Evolutionary conservation across 2,797 vertebrate species (phyloP), one percentile per base, ranked within the genome.

Genomic region (Spatula clypeata): DNA sequence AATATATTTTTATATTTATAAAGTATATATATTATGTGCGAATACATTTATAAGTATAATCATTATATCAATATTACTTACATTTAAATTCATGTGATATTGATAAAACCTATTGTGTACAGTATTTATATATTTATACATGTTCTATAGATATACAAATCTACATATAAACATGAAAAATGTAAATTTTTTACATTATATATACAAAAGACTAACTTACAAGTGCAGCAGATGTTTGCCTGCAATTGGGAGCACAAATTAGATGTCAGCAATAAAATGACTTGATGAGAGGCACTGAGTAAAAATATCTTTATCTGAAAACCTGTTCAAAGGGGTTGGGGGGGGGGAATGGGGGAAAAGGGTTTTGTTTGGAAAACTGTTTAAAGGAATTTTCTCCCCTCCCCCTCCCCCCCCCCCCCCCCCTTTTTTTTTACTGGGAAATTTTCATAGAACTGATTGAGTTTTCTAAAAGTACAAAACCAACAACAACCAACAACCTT

Each of bases 401-500:
- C 7, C 13, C 12, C 10, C 12, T 11, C 13, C 7, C 13, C 12
- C 10, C 12, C 12, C 5, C 2, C 61, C 53, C 13, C 10, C 13
- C 5, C 8, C 5, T 16, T 51, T 27, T 51, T 27, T 24, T 47
- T 49, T 13, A 24, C 7, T 31, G 38, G 53, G 72, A 40, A 19
- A 2, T 1, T 27, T 49, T 67, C 6, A 32, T 21, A 2, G 18
- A 87, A 49, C 4, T n/a, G 2, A 19, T 0, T 19, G 4, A 19
- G 65, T 72, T 86, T 70, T 58, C 34, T 44, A 24, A 72, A 82
- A 58, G 9, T 5, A 34, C 75, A 77, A 29, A 4, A 34, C 60
- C 31, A 86, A 24, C 15, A 47, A 24, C 12, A 49, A 21, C 4
- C 6, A 49, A 24, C 16, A 49, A 49, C 12, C 5, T 45, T 73